Base-by-base conservation (phyloP, 2,797 vertebrate species). In the Discoglossus pictus region DNA sequence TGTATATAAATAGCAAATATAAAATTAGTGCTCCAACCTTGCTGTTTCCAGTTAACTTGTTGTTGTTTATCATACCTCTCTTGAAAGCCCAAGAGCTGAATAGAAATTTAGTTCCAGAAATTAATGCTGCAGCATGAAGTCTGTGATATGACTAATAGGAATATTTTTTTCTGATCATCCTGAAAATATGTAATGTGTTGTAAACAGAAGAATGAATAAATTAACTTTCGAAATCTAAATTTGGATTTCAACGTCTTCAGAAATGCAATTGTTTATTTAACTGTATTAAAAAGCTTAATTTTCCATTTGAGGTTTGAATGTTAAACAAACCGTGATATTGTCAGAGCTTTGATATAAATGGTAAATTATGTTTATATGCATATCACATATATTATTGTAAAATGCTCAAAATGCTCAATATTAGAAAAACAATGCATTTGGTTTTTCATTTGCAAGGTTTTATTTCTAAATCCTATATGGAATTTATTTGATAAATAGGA, bases 191-290 rank as follows among this genome's bases (percentile, higher is more conserved):
- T 63, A 56, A 56, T 56, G 35, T 62, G 50, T 63, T 58, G 52
- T 56, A 63, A 63, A 62, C 35, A 63, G 43, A 9, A 43, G 7
- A 63, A 70, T 50, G 52, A 70, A 63, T 63, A 70, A 63, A 70
- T 70, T 56, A 70, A 44, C 60, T 46, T 48, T 24, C 34, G 35
- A 62, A 63, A 21, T 31, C 47, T 62, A 62, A 62, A 55, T 62
- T 48, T 55, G 42, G 42, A 69, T 40, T 51, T 55, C 42, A 62
- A 17, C 21, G 7, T 27, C 51, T 55, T 48, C 51, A 69, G 40
- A 69, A 55, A 61, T 61, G 18, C 40, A 51, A 67, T 67, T 67
- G 55, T 67, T 60, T 60, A 67, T 42, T 67, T 60, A 59, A 42
- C 16, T 38, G 43, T 50, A 43, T 66, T 67, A 55, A 51, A 59